Conservation (phyloP, 2,797 vertebrate genomes). For the Lateolabrax maculatus region DNA sequence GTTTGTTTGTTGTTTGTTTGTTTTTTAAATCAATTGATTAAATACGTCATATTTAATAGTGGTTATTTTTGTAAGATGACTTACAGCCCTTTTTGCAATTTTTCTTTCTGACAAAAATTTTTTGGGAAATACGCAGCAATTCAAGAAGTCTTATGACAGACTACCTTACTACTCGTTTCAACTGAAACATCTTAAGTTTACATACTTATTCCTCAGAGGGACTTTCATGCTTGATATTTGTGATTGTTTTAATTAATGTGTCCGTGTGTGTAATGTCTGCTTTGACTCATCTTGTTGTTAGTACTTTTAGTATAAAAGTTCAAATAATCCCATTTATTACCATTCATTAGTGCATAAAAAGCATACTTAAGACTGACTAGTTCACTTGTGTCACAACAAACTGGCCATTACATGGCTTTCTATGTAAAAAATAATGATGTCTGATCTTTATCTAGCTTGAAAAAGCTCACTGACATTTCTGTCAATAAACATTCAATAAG, state of each 20-base stretch:
- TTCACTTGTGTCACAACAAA: conserved; percentile 4
- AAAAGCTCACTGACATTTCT: conserved; percentile 7
- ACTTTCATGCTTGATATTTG: not conserved
- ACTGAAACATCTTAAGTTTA: not conserved
- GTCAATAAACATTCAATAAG: conserved; percentile 17
- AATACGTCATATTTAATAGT: not conserved
- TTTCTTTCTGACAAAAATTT: too few species aligned
- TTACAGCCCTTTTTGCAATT: not conserved
- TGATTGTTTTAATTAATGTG: not conserved
- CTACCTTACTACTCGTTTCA: too few species aligned
- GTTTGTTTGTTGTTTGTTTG: too few species aligned
- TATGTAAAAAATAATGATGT: not conserved
- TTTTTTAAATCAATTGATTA: not conserved
- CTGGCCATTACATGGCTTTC: not conserved
- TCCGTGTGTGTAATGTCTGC: not conserved
- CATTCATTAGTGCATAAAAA: not conserved
- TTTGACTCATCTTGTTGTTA: not conserved
- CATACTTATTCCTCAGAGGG: not conserved
- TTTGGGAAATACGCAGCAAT: too few species aligned
- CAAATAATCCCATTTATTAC: not conserved
- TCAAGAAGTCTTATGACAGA: too few species aligned
- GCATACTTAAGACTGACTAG: not conserved
- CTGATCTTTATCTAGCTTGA: not conserved
- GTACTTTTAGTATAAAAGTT: too few species aligned
- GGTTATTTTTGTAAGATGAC: not conserved